Conservation (phyloP, 2,797 vertebrate genomes). For the Pseudocheirus occidentalis region DNA sequence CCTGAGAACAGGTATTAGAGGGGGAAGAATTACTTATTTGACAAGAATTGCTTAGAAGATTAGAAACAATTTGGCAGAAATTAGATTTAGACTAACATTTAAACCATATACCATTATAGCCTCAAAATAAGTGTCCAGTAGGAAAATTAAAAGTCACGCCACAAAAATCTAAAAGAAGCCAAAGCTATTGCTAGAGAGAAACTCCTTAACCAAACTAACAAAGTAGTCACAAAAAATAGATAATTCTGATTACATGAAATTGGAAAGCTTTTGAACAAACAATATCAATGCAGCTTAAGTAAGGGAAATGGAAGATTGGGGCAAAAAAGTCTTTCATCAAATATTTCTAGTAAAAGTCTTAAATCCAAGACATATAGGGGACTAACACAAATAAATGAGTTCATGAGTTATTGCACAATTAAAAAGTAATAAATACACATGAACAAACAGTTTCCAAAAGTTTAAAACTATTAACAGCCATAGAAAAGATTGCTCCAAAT, state of each 20-base stretch:
- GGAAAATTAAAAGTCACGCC: not conserved
- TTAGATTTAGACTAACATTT: not conserved
- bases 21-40: not conserved
- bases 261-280: not conserved
- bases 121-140: not conserved
- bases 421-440: not conserved
- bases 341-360: not conserved
- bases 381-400: not conserved
- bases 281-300: not conserved
- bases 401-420: not conserved
- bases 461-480: not conserved
- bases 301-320: not conserved
- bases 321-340: not conserved
- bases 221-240: not conserved
- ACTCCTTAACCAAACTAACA: not conserved
- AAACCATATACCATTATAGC: not conserved
- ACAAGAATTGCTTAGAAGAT: not conserved
- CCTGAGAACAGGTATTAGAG: not conserved
- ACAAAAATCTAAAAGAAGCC: not conserved
- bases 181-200: not conserved
- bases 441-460: not conserved
- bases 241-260: not conserved
- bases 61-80: not conserved
- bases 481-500: not conserved
- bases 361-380: not conserved